These are phyloP conservation scores for Arothron firmamentum DNA, from an alignment of 2,113 vertebrate genomes.

Conservation along the genomic window DNA sequence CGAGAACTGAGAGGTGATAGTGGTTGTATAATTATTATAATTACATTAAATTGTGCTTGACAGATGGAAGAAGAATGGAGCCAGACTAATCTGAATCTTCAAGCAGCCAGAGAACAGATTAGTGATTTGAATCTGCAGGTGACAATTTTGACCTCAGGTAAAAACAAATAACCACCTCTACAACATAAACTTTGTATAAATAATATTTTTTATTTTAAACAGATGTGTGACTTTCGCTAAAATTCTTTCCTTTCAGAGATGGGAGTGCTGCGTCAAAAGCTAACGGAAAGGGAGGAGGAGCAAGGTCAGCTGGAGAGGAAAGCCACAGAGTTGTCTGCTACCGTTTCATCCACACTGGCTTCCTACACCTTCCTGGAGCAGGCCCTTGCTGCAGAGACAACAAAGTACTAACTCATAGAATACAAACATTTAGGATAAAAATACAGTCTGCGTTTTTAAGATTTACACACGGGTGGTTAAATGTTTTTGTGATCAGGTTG, in stretches of 20 bases:
- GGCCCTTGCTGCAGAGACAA: constrained; percentile 61
- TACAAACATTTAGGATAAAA: not conserved
- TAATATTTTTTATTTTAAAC: not conserved
- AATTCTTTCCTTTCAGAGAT: constrained; percentile 62
- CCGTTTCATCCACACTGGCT: constrained; percentile 71
- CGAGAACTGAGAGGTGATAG: not conserved
- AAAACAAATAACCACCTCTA: not conserved
- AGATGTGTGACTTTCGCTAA: not conserved
- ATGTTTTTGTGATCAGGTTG: constrained; percentile 46
- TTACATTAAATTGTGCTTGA: not conserved
- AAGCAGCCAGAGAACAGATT: constrained; percentile 63
- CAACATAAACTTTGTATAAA: not conserved
- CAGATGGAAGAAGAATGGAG: constrained; percentile 66
- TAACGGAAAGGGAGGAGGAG: constrained; percentile 65
- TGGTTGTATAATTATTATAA: not conserved
- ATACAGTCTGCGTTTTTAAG: not conserved
- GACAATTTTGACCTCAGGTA: constrained; percentile 75
- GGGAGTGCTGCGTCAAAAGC: constrained; percentile 68
- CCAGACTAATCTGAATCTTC: constrained; percentile 43
- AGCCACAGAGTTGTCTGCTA: constrained; percentile 70
- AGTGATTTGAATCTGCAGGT: constrained; percentile 68
- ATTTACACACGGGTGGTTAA: not conserved
- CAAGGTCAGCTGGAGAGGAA: constrained; percentile 62
- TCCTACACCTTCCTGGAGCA: constrained; percentile 77
- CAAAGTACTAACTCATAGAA: constrained; percentile 53